Conservation (phyloP, 1,140 invertebrate species). For the Bicyclus anynana region DNA sequence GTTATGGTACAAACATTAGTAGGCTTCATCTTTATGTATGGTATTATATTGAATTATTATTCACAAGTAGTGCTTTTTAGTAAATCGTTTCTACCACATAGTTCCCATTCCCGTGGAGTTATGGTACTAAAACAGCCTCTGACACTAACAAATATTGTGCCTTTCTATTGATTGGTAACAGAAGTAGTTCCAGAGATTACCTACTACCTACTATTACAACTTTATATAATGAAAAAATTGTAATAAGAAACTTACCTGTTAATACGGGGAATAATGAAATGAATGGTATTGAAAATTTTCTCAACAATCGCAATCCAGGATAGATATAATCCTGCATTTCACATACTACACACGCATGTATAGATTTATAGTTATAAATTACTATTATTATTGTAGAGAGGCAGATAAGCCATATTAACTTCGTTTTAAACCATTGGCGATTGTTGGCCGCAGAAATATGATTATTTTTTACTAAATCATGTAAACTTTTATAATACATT, state of each 20-base stretch:
- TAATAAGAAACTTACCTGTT: slow-evolving; percentile 73
- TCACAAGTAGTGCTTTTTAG: too few relatives aligned
- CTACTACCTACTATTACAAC: too few relatives aligned
- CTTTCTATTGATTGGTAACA: too few relatives aligned
- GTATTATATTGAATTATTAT: too few relatives aligned
- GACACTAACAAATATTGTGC: not conserved
- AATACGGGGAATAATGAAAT: slow-evolving; percentile 80
- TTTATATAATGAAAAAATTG: not conserved
- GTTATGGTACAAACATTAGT: too few relatives aligned
- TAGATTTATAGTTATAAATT: slow-evolving; percentile 58
- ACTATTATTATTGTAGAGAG: slow-evolving; percentile 14
- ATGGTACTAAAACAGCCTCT: too few relatives aligned
- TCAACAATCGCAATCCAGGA: slow-evolving; percentile 80
- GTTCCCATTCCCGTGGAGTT: too few relatives aligned
- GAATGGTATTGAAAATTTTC: slow-evolving; percentile 80
- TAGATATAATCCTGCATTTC: slow-evolving; percentile 84
- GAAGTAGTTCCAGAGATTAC: too few relatives aligned
- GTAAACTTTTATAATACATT: slow-evolving; percentile 76
- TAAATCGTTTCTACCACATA: too few relatives aligned
- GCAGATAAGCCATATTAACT: slow-evolving; percentile 2
- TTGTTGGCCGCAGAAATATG: slow-evolving; percentile 4
- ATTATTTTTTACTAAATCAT: slow-evolving; percentile 27
- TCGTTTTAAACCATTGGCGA: slow-evolving; percentile 3
- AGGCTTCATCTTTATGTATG: too few relatives aligned
- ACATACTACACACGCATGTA: slow-evolving; percentile 77